Conservation (phyloP, 2,113 vertebrate genomes). For the Hyaena hyaena region DNA sequence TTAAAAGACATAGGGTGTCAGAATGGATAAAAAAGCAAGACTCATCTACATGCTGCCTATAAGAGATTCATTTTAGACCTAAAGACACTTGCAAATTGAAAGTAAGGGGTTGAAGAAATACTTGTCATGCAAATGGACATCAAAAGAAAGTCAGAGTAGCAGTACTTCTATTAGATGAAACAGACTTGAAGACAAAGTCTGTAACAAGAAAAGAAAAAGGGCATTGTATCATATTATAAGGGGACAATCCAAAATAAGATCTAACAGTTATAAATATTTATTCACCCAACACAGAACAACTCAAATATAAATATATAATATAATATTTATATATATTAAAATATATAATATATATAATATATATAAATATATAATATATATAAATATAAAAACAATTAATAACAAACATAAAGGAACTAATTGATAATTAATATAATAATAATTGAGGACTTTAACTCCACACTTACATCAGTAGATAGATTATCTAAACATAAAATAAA, state of each 20-base stretch:
- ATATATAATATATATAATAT: too few species aligned
- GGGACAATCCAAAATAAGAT: background rate
- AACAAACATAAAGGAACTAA: background rate
- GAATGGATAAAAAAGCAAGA: background rate
- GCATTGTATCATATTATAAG: background rate
- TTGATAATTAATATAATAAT: background rate
- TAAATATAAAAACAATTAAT: background rate
- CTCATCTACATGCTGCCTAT: background rate
- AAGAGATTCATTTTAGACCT: background rate
- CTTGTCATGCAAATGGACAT: background rate
- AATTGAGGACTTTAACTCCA: background rate
- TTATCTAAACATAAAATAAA: background rate
- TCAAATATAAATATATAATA: too few species aligned
- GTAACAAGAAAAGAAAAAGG: background rate
- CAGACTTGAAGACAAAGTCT: background rate
- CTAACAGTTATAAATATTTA: too few species aligned
- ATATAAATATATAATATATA: too few species aligned
- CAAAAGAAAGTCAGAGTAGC: background rate
- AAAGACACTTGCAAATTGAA: background rate
- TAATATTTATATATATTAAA: too few species aligned
- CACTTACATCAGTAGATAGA: background rate
- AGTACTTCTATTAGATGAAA: background rate
- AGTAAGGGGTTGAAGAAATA: background rate
- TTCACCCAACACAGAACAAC: background rate
- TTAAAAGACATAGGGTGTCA: background rate